These are phyloP conservation scores for Phalera bucephala DNA, from an alignment of 2,888 invertebrate genomes.

Conservation along the genomic window DNA sequence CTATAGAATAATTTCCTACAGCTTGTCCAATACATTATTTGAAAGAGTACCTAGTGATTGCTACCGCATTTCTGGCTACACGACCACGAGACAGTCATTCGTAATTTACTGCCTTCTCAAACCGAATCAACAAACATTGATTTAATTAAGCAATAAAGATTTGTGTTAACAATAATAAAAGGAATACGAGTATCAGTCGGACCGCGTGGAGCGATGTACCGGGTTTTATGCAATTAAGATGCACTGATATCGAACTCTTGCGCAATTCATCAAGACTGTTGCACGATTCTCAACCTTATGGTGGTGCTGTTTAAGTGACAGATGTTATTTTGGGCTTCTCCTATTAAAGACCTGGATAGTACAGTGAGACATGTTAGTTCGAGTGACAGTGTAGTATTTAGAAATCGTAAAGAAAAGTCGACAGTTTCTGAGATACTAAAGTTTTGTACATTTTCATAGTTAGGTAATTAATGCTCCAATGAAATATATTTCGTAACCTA, in stretches of 20 bases:
- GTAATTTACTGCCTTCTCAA: constrained; percentile 6
- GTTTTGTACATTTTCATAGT: no score
- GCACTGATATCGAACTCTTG: constrained; percentile 23
- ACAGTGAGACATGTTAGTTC: constrained; percentile 13
- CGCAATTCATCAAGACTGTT: constrained; percentile 15
- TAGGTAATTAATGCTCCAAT: no score
- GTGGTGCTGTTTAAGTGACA: constrained; percentile 5
- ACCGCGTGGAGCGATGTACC: constrained; percentile 23
- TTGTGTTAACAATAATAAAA: constrained; percentile 25
- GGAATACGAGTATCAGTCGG: constrained; percentile 10
- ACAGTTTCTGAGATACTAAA: no score
- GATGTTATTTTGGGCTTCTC: constrained; percentile 5
- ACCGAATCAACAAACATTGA: constrained; percentile 21
- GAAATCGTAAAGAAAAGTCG: no score
- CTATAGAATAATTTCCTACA: no score
- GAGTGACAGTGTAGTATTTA: constrained; percentile 25
- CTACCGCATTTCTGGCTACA: no score
- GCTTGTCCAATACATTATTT: no score
- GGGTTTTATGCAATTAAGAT: constrained; percentile 33
- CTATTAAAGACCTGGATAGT: constrained; percentile 14
- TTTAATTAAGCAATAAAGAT: constrained; percentile 35
- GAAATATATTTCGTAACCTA: no score
- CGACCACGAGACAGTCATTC: no score
- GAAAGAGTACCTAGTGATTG: no score
- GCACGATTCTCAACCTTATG: constrained; percentile 17